Percentiles rank a stretch among this genome's conserved stretches.
phyloP scores from a whole-genome alignment of 1,140 invertebrate species.

The Saccostrea glomerata region DNA sequence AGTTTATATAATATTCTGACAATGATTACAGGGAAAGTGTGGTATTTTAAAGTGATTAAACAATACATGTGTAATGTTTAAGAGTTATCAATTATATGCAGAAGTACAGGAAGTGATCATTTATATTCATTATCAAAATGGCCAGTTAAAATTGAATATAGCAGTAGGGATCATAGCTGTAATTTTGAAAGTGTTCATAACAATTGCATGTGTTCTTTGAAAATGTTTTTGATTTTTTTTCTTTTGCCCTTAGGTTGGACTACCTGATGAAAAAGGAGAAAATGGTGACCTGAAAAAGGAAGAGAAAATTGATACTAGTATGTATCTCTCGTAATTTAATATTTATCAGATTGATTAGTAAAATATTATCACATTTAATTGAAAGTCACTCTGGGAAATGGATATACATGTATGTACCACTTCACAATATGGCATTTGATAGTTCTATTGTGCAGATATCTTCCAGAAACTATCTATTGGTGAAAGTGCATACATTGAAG shows the following conservation, averaged over 20 bases:
- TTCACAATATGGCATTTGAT: too few species aligned
- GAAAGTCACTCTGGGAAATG: not conserved
- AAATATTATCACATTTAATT: not conserved
- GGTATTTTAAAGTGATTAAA: too few species aligned
- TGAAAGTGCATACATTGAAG: too few species aligned
- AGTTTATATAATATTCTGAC: too few species aligned
- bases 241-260: not conserved
- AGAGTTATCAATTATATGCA: too few species aligned
- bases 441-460: too few species aligned
- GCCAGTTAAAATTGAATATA: not conserved
- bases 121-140: too few species aligned
- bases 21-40: too few species aligned
- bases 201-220: not conserved
- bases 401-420: not conserved
- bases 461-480: too few species aligned
- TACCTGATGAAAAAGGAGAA: slow-evolving; percentile 14
- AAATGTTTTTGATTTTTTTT: not conserved
- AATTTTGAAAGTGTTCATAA: not conserved
- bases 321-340: not conserved
- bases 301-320: not conserved
- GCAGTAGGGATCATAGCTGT: not conserved
- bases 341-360: not conserved
- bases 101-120: too few species aligned
- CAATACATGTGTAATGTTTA: too few species aligned
- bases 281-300: not conserved